These are phyloP conservation scores for Heliconius melpomene DNA, from an alignment of 1,140 invertebrate genomes.

Conservation along the genomic window DNA sequence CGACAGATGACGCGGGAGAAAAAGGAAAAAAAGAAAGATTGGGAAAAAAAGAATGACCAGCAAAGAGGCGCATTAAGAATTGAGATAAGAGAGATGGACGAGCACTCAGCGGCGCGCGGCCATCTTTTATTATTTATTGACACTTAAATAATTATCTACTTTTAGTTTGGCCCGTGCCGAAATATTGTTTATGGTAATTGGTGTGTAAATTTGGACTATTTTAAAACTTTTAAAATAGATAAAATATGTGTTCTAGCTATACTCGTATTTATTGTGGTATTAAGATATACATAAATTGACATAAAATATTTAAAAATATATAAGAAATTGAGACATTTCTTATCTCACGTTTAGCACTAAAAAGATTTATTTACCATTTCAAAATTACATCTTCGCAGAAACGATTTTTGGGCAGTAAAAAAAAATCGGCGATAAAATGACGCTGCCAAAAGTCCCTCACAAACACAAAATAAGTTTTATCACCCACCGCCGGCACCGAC, in stretches of 20 bases:
- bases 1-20: conserved; percentile 61
- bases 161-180: conserved; percentile 74
- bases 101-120: conserved; percentile 70
- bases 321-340: conserved; percentile 30
- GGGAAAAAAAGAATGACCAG: conserved; percentile 67
- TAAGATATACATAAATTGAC: too few species aligned
- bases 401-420: conserved; percentile 30
- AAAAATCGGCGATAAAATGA: conserved; percentile 50
- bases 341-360: conserved; percentile 37
- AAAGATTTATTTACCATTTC: conserved; percentile 30
- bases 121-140: conserved; percentile 80
- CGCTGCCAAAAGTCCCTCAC: conserved; percentile 52
- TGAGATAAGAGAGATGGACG: conserved; percentile 78
- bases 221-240: conserved; percentile 4
- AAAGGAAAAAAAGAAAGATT: conserved; percentile 51
- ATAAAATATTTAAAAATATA: too few species aligned
- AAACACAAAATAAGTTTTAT: conserved; percentile 59
- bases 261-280: background rate
- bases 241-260: background rate
- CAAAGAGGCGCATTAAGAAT: conserved; percentile 80
- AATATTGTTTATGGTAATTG: conserved; percentile 37
- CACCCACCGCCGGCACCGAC: conserved; percentile 46
- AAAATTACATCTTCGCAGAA: conserved; percentile 35
- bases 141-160: conserved; percentile 77
- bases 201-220: background rate